These are phyloP conservation scores for Ptychochromis oligacanthus DNA, from an alignment of 2,113 vertebrate genomes.

Conservation along the genomic window DNA sequence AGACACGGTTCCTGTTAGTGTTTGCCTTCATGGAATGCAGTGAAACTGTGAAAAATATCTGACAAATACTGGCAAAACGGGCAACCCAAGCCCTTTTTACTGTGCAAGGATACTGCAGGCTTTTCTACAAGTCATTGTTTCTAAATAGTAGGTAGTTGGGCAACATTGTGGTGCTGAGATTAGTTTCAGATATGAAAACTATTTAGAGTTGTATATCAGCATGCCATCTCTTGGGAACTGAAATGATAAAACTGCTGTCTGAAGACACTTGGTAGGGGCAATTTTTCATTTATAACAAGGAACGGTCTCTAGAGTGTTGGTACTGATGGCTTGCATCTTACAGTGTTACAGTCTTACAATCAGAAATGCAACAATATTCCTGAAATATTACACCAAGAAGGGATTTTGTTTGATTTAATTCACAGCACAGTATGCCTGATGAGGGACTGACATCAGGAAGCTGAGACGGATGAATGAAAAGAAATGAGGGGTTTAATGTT, in stretches of 20 bases:
- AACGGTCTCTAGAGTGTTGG: background rate
- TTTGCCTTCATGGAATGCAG: slow-evolving; percentile 5
- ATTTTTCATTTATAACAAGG: slow-evolving; percentile 56
- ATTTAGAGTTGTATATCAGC: background rate
- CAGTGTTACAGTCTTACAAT: background rate
- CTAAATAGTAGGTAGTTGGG: background rate
- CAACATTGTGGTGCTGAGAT: background rate
- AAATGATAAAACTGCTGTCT: slow-evolving; percentile 46
- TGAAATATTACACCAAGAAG: background rate
- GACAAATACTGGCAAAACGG: background rate
- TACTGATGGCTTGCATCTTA: background rate
- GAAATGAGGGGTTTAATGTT: background rate
- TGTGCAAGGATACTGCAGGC: background rate
- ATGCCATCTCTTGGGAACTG: background rate
- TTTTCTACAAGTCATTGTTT: background rate
- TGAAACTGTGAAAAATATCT: slow-evolving; percentile 10
- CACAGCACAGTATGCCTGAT: background rate
- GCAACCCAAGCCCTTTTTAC: background rate
- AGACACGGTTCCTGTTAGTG: slow-evolving; percentile 12
- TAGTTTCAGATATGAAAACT: background rate
- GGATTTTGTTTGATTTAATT: background rate
- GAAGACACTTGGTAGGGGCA: background rate
- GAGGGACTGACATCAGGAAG: background rate
- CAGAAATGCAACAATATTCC: slow-evolving; percentile 11
- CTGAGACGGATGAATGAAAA: background rate